phyloP scores from a whole-genome alignment of 1,140 invertebrate species.

The Muscidifurax raptorellus region DNA sequence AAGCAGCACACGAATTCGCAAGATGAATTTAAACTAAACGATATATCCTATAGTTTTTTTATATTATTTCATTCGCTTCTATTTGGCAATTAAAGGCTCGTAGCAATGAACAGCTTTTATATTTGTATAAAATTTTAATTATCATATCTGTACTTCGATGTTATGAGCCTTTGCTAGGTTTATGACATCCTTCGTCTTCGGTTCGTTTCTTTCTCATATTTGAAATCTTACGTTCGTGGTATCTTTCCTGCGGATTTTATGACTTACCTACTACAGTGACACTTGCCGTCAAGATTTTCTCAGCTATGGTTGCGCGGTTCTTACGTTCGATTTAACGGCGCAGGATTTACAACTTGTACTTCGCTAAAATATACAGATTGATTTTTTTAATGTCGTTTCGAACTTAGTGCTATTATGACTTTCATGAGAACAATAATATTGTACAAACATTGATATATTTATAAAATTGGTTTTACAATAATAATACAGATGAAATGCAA shows the following conservation, averaged over 20 bases:
- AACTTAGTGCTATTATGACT: background rate
- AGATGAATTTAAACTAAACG: no score
- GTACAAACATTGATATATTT: no score
- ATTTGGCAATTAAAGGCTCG: no score
- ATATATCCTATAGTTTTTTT: no score
- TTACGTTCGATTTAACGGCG: background rate
- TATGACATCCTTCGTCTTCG: conserved; percentile 10
- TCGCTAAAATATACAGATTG: background rate
- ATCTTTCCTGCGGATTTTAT: conserved; percentile 5
- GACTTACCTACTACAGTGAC: background rate
- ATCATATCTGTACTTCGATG: background rate
- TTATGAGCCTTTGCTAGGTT: background rate
- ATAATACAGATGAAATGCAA: no score
- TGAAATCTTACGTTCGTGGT: conserved; percentile 16
- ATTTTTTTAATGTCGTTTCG: background rate
- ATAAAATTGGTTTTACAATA: background rate
- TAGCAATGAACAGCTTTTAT: no score
- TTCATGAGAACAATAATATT: background rate
- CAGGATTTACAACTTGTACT: background rate
- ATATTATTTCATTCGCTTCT: no score
- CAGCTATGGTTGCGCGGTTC: background rate
- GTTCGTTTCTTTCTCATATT: background rate
- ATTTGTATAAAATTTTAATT: no score
- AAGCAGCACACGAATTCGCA: no score
- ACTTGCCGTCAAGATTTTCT: background rate